Conservation (phyloP, 2,113 vertebrate species). For the Brienomyrus longianalis region DNA sequence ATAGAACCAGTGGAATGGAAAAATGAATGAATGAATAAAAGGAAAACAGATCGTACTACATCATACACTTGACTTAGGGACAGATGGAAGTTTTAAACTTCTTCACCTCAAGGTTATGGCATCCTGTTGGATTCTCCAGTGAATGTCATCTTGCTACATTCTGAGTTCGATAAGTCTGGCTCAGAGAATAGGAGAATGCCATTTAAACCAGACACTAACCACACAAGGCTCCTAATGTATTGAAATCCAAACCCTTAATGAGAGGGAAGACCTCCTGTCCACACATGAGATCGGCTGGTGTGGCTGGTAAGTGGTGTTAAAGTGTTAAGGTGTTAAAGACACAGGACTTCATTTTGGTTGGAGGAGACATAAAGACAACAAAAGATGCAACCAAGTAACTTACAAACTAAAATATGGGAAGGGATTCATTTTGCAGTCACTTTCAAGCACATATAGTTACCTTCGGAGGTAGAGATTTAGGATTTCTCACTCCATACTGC, state of each 20-base stretch:
- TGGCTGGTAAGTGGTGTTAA: not conserved
- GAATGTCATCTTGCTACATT: not conserved
- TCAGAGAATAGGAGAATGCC: not conserved
- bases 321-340: not conserved
- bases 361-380: not conserved
- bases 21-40: not conserved
- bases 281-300: not conserved
- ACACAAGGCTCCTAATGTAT: not conserved
- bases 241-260: not conserved
- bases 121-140: not conserved
- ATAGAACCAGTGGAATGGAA: not conserved
- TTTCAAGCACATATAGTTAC: not conserved
- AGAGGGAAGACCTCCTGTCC: not conserved
- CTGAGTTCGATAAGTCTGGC: not conserved
- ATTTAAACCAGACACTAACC: not conserved
- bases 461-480: not conserved
- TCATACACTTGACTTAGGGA: not conserved
- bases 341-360: not conserved
- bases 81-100: not conserved
- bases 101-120: not conserved
- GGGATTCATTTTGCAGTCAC: not conserved
- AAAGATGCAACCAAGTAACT: not conserved
- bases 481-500: not conserved
- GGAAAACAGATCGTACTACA: not conserved
- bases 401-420: not conserved